phyloP scores from a whole-genome alignment of 2,113 vertebrate species.

The Steatornis caripensis region DNA sequence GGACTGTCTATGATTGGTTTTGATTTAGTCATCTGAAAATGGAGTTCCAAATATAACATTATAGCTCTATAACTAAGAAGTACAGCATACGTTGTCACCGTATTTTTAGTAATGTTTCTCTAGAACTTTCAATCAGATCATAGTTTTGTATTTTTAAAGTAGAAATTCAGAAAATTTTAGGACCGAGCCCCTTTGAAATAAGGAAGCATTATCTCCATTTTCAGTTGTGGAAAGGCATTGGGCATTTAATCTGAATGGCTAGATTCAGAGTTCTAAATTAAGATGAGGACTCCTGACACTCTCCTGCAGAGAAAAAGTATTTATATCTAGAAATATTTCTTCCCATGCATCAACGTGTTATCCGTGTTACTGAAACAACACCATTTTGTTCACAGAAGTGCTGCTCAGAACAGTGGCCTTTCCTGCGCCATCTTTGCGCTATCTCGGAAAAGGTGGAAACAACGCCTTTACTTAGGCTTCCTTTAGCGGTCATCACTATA shows the following conservation, averaged over 20 bases:
- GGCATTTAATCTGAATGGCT: not conserved
- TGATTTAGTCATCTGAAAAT: not conserved
- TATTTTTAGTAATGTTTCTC: not conserved
- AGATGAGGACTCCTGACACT: not conserved
- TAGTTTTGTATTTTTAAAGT: not conserved
- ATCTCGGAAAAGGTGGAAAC: conserved; percentile 84
- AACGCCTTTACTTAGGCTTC: conserved; percentile 82
- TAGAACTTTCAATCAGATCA: not conserved
- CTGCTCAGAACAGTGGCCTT: conserved; percentile 76
- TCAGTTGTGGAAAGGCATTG: not conserved
- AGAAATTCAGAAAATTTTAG: not conserved
- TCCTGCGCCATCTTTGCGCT: conserved; percentile 70
- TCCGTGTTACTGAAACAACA: not conserved
- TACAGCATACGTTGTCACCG: not conserved
- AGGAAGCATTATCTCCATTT: not conserved
- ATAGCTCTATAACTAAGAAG: not conserved
- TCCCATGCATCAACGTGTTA: not conserved
- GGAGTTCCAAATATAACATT: not conserved
- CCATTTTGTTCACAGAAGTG: conserved; percentile 68
- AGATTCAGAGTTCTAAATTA: not conserved
- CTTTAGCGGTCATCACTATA: conserved; percentile 80
- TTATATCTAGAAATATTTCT: not conserved
- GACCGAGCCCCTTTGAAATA: not conserved
- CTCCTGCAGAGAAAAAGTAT: not conserved
- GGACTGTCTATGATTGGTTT: not conserved